Conservation (phyloP, 53 echinoderm and acorn worm species). For the Pentamera pediparva region DNA sequence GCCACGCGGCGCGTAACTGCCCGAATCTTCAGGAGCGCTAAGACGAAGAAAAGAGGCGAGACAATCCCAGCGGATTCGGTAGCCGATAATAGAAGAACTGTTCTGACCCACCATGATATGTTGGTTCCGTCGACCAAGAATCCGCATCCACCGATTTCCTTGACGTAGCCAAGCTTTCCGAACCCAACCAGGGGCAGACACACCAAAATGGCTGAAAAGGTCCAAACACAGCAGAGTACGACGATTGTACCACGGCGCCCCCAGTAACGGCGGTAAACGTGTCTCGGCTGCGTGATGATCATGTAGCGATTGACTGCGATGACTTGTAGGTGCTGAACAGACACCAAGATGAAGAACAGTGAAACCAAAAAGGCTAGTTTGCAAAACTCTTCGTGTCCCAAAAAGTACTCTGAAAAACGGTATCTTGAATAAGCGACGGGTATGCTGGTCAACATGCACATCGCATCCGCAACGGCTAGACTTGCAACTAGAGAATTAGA, state of each 20-base stretch:
- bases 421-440: background rate
- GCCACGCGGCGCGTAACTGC: background rate
- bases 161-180: background rate
- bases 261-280: background rate
- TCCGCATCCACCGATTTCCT: background rate
- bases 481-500: background rate
- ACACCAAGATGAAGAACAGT: background rate
- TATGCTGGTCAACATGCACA: background rate
- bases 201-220: background rate
- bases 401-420: background rate
- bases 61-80: background rate
- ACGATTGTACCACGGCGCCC: background rate
- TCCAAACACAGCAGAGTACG: background rate
- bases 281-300: background rate
- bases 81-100: background rate
- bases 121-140: background rate
- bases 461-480: background rate
- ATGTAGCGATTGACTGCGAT: background rate
- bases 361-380: background rate
- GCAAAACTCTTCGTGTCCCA: background rate
- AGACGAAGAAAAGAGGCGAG: background rate
- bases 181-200: background rate
- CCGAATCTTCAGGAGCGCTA: background rate
- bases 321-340: background rate
- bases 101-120: background rate